Conservation (phyloP, 2,888 invertebrate species). For the Polymixis lichenea region DNA sequence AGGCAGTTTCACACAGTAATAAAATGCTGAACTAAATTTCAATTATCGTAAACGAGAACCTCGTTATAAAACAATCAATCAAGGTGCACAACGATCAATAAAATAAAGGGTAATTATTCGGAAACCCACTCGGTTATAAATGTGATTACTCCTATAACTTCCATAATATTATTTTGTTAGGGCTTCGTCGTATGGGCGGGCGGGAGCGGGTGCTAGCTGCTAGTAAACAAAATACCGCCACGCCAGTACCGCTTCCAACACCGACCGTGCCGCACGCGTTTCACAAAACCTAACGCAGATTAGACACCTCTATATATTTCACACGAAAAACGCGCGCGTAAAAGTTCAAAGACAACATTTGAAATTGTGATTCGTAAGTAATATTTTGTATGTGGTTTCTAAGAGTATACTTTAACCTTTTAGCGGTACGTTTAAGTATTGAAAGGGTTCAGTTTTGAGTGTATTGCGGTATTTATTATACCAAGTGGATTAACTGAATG, state of each 20-base stretch:
- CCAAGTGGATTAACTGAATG: conserved; percentile 59
- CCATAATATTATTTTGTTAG: conserved; percentile 62
- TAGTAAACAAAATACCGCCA: conserved; percentile 63
- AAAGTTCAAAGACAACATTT: conserved; percentile 60
- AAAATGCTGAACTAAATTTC: conserved; percentile 1
- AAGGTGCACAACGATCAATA: conserved; percentile 13
- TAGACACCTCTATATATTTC: conserved; percentile 49
- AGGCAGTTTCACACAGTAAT: neutral
- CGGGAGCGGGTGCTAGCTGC: conserved; percentile 59
- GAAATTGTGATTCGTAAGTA: conserved; percentile 66
- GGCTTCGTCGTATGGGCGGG: conserved; percentile 69
- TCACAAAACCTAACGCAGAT: conserved; percentile 54
- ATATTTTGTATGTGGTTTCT: conserved; percentile 28
- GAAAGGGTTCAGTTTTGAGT: conserved; percentile 51
- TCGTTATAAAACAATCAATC: conserved; percentile 31
- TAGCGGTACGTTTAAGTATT: conserved; percentile 9
- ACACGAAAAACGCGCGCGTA: conserved; percentile 67
- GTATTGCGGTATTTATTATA: conserved; percentile 58
- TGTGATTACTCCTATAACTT: conserved; percentile 43
- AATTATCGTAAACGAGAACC: conserved; percentile 42
- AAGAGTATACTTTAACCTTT: conserved; percentile 10
- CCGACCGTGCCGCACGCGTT: conserved; percentile 66
- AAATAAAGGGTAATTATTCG: conserved; percentile 26
- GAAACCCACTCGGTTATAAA: conserved; percentile 31
- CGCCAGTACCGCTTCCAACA: conserved; percentile 65